phyloP scores from a whole-genome alignment of 2,888 invertebrate species.

The Elmis aenea region DNA sequence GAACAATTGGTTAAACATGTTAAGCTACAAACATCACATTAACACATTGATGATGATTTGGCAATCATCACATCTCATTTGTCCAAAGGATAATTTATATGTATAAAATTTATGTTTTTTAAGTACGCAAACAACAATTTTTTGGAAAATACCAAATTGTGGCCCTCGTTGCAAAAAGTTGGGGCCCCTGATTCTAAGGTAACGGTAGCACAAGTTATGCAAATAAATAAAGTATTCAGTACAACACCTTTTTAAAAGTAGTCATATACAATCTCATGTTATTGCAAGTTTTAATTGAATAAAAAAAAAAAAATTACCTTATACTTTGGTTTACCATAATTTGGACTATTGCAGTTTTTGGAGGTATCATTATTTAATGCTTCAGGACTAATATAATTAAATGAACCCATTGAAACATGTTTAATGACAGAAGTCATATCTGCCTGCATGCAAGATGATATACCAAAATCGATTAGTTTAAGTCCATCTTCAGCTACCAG shows the following conservation, averaged over 20 bases:
- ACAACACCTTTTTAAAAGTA: constrained; percentile 1
- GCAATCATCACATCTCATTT: too few relatives aligned
- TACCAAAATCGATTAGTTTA: constrained; percentile 97
- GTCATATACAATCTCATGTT: not conserved
- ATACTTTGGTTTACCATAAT: constrained; percentile 46
- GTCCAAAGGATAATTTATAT: too few relatives aligned
- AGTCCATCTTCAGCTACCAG: constrained; percentile 77
- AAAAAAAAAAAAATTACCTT: constrained; percentile 35
- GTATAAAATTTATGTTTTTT: too few relatives aligned
- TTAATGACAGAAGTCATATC: constrained; percentile 88
- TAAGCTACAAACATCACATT: too few relatives aligned
- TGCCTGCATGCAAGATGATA: constrained; percentile 79
- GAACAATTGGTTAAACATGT: too few relatives aligned
- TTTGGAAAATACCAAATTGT: too few relatives aligned
- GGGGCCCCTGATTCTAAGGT: too few relatives aligned
- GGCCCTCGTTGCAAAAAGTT: too few relatives aligned
- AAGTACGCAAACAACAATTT: too few relatives aligned
- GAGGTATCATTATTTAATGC: constrained; percentile 64
- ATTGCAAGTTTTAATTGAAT: constrained; percentile 1
- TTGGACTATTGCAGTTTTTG: constrained; percentile 38
- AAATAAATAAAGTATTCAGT: constrained; percentile 1
- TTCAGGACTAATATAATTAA: constrained; percentile 96
- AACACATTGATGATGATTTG: too few relatives aligned
- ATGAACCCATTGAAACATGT: constrained; percentile 78
- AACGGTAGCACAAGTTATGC: not conserved